Evolutionary conservation across 2,113 vertebrate species (phyloP), one percentile per base, ranked within the genome.

Genomic region (Petrocephalus microphthalmus): DNA sequence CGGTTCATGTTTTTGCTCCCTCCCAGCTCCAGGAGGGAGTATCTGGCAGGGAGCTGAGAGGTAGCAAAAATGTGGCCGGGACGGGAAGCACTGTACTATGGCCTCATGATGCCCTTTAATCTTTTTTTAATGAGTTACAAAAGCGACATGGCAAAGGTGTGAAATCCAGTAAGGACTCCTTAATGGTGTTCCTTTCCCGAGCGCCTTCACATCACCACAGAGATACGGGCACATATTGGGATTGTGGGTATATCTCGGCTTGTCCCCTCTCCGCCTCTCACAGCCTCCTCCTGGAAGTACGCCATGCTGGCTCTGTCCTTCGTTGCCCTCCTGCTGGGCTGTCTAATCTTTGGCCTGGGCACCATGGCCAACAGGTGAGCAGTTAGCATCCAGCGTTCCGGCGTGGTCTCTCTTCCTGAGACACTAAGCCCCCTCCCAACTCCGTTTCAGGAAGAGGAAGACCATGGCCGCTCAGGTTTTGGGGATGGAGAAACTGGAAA

Each of bases 231-330:
- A 78, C 2, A 78, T 19, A 78, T 19, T 19, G 15, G 71, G 19
- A 42, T 11, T 78, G 71, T 0, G 71, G 15, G 0, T 78, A 29
- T 71, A 47, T 25, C 29, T 22, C 85, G 20, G 20, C 33, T 17
- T 37, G 10, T 20, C 37, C 42, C 10, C 42, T 53, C 11, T 85
- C 22, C 87, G 2, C 60, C 19, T 78, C 57, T 11, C 87, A 17
- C 93, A 99, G 97, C 94, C 0, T 93, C 95, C 2, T 81, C 90
- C 0, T 99, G 97, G 97, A 97, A 94, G 86, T 96, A 95, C 78
- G 95, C 94, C 86, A 87, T 87, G 57, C 64, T 87, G 86, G 86
- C 5, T 71, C 22, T 87, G 45, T 87, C 86, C 0, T 92, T 93
- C 0, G 0, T 93, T 0, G 95, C 94, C 85, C 89, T 96, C 1